phyloP scores from a whole-genome alignment of 2,888 invertebrate species.

The Zeuzera pyrina region DNA sequence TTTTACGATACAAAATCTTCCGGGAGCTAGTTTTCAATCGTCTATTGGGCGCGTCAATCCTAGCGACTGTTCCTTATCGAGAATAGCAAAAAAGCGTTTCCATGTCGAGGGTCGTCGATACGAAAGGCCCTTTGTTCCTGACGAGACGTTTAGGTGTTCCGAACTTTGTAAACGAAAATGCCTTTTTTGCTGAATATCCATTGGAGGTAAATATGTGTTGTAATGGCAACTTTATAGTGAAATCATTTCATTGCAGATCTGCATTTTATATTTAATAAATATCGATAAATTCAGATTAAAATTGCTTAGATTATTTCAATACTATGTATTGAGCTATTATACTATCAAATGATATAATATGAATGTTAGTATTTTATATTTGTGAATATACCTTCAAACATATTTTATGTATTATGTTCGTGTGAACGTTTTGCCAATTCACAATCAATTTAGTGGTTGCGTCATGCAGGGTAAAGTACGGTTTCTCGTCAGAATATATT shows the following conservation, averaged over 20 bases:
- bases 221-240: no score
- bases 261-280: no score
- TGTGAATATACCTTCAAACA: no score
- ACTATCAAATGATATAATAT: no score
- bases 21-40: slow-evolving; percentile 20
- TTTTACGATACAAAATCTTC: slow-evolving; percentile 43
- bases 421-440: slow-evolving; percentile 13
- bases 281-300: no score
- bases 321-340: no score
- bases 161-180: background rate
- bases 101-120: slow-evolving; percentile 62
- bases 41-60: slow-evolving; percentile 18
- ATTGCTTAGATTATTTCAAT: no score
- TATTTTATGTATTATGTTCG: no score
- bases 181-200: background rate
- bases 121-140: slow-evolving; percentile 55
- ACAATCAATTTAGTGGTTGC: slow-evolving; percentile 16
- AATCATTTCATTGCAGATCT: no score
- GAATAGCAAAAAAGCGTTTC: slow-evolving; percentile 63
- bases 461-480: slow-evolving; percentile 10
- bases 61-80: slow-evolving; percentile 50
- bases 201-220: no score
- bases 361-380: no score
- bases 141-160: slow-evolving; percentile 1
- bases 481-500: slow-evolving; percentile 14